A percentile compares a stretch with the other conserved stretches of the same genome.
phyloP scores from a whole-genome alignment of 2,797 vertebrate genomes.

The Melanotaenia maccullochi region DNA sequence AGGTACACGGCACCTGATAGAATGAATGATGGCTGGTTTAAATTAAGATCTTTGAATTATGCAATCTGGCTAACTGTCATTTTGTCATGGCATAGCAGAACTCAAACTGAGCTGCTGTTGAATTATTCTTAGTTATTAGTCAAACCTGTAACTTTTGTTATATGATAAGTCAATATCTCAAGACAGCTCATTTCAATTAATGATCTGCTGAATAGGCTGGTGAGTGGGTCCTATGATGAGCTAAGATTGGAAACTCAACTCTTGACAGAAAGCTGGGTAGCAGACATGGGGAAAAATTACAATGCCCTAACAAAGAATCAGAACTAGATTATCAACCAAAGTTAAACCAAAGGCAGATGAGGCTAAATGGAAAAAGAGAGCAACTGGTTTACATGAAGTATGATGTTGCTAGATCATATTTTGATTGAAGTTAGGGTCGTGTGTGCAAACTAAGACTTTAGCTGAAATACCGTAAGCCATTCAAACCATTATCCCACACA shows the following conservation, averaged over 20 bases:
- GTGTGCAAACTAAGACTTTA: background rate
- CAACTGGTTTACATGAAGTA: background rate
- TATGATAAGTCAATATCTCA: background rate
- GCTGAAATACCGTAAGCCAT: background rate
- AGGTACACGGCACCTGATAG: too few species aligned
- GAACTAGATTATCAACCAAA: background rate
- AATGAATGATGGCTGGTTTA: background rate
- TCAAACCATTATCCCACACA: constrained; percentile 15
- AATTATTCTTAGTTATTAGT: constrained; percentile 12
- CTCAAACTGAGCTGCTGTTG: constrained; percentile 2
- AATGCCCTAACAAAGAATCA: constrained; percentile 13
- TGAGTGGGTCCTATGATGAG: constrained; percentile 14
- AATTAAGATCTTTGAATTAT: background rate
- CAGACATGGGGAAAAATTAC: constrained; percentile 5
- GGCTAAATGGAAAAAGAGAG: background rate
- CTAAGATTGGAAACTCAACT: constrained; percentile 13
- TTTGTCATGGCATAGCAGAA: constrained; percentile 1
- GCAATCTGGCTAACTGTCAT: background rate
- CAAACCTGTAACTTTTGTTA: background rate
- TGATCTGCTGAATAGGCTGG: constrained; percentile 8
- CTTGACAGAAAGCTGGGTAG: background rate
- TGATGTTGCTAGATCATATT: background rate
- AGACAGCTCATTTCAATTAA: constrained; percentile 25
- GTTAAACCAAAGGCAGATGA: background rate
- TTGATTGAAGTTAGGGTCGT: background rate